Evolutionary conservation across 2,888 invertebrate species (phyloP).

Genomic region (Phytoseiulus persimilis): DNA sequence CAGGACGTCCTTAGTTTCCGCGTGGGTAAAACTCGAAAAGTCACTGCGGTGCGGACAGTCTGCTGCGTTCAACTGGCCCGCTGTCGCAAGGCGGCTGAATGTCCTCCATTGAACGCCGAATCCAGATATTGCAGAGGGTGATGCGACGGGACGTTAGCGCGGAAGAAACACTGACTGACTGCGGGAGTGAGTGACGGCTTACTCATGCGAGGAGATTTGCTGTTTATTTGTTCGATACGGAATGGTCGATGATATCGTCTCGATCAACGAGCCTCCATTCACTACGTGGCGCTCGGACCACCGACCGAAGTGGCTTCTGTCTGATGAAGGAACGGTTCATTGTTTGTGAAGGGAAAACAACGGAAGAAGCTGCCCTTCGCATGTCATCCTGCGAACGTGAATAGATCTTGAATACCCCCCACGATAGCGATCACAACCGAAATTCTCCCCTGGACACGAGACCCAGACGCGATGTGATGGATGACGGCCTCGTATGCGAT

Average conservation of each 20-base stretch:
- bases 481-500: too few species aligned
- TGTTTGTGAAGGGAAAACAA: not conserved
- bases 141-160: not conserved
- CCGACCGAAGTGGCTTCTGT: not conserved
- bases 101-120: not conserved
- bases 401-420: too few species aligned
- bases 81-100: not conserved
- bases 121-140: not conserved
- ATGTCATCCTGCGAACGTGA: not conserved
- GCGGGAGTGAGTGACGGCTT: not conserved
- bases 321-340: not conserved
- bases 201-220: not conserved
- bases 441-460: too few species aligned
- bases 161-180: not conserved
- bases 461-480: too few species aligned
- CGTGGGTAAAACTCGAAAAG: not conserved
- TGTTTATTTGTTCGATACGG: not conserved
- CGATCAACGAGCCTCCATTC: not conserved
- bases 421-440: too few species aligned
- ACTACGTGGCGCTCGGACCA: not conserved
- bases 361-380: not conserved
- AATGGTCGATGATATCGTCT: not conserved
- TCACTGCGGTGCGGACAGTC: not conserved
- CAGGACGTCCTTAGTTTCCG: not conserved
- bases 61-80: too few species aligned